These are phyloP conservation scores for Xestobium rufovillosum DNA, from an alignment of 2,888 invertebrate species.

Conservation along the genomic window DNA sequence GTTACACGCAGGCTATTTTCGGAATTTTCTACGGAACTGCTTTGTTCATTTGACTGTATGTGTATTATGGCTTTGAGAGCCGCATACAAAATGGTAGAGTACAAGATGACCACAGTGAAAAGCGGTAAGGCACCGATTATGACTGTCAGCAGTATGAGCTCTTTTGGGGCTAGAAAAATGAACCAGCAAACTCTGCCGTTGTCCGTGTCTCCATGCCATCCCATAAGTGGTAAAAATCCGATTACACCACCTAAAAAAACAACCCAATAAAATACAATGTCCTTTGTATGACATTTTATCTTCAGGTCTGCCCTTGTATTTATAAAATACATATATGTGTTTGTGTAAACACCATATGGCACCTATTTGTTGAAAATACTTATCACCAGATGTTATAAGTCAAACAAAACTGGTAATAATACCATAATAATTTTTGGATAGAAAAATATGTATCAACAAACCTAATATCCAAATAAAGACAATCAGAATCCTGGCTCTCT, in stretches of 20 bases:
- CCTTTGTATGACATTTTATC: background rate
- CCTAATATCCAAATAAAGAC: conserved; percentile 51
- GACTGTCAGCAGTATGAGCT: conserved; percentile 49
- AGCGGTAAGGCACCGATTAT: conserved; percentile 50
- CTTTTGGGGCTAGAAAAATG: conserved; percentile 49
- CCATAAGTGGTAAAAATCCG: conserved; percentile 54
- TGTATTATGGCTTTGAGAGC: conserved; percentile 51
- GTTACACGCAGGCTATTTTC: conserved; percentile 31
- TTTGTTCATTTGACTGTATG: conserved; percentile 41
- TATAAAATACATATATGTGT: background rate
- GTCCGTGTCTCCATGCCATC: conserved; percentile 49
- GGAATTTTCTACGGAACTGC: conserved; percentile 32
- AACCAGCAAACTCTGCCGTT: conserved; percentile 53
- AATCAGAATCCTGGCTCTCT: conserved; percentile 50
- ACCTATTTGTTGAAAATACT: background rate
- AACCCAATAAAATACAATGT: conserved; percentile 1
- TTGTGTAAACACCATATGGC: background rate
- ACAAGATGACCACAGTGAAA: conserved; percentile 44
- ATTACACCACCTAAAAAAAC: conserved; percentile 48
- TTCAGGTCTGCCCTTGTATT: conserved; percentile 3
- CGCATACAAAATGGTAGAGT: conserved; percentile 51
- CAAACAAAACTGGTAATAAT: too few relatives aligned
- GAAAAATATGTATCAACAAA: conserved; percentile 39
- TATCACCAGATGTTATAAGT: background rate
- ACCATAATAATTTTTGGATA: too few relatives aligned